Percentiles rank a stretch among this genome's conserved stretches.
Conservation (phyloP, 2,797 vertebrate species). For the Typhlichthys subterraneus region DNA sequence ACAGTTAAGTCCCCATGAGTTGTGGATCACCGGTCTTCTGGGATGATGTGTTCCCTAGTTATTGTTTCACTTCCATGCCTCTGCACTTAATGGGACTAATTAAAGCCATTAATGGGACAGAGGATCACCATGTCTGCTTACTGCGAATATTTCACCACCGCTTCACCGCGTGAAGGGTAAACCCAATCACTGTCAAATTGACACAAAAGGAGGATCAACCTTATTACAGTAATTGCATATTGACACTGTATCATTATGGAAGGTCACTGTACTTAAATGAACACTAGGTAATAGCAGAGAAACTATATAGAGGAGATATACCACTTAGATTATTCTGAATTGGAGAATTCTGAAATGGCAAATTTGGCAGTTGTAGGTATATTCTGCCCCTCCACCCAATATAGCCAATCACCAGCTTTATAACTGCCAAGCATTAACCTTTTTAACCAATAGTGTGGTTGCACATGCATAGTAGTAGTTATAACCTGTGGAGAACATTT, state of each 20-base stretch:
- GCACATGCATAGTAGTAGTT: too few species aligned
- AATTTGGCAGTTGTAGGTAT: too few species aligned
- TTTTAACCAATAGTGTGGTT: too few species aligned
- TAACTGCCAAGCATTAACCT: too few species aligned
- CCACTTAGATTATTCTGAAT: too few species aligned
- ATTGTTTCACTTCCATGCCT: constrained; percentile 75
- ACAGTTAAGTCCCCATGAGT: constrained; percentile 29
- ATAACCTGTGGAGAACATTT: too few species aligned
- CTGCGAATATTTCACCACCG: constrained; percentile 36
- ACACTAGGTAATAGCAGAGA: too few species aligned
- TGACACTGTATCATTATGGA: constrained; percentile 38
- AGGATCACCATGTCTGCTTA: constrained; percentile 59
- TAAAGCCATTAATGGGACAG: constrained; percentile 70
- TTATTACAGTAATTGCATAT: constrained; percentile 61
- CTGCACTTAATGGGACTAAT: constrained; percentile 70
- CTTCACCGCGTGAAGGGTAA: constrained; percentile 66
- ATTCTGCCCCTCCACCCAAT: too few species aligned
- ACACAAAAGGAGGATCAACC: constrained; percentile 64
- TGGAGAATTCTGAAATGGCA: too few species aligned
- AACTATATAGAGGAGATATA: too few species aligned
- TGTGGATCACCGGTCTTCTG: constrained; percentile 58
- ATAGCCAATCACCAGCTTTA: too few species aligned
- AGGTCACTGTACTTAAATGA: constrained; percentile 4
- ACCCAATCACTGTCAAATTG: constrained; percentile 64
- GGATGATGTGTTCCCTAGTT: constrained; percentile 66